Evolutionary conservation across 2,888 invertebrate genomes (phyloP).

Genomic region (Microchrysa polita): DNA sequence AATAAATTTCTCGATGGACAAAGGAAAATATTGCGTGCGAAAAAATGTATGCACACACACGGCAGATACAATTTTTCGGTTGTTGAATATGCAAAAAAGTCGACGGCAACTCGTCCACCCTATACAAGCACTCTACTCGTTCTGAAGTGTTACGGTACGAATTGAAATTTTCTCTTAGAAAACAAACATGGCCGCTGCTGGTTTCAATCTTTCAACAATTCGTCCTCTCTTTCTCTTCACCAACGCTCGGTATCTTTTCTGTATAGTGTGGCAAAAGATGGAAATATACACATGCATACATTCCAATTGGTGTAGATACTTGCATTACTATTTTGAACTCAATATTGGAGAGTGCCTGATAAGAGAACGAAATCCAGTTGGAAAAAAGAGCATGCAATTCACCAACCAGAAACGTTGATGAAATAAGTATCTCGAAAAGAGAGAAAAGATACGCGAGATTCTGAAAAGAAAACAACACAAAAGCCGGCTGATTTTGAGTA

Average conservation of each 20-base stretch:
- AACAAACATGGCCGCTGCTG: conserved; percentile 35
- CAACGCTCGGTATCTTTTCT: conserved; percentile 2
- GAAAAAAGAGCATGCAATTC: neutral
- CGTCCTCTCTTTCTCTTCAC: conserved; percentile 26
- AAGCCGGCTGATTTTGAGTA: too few species aligned
- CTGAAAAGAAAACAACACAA: too few species aligned
- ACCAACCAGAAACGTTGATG: neutral
- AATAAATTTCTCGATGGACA: too few species aligned
- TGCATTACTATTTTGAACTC: too few species aligned
- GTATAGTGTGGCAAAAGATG: neutral
- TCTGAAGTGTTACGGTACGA: conserved; percentile 22
- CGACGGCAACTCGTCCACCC: conserved; percentile 37
- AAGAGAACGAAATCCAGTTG: too few species aligned
- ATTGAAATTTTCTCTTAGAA: conserved; percentile 37
- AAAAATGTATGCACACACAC: conserved; percentile 21
- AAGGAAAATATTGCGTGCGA: neutral
- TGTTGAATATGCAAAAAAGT: too few species aligned
- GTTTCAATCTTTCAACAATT: conserved; percentile 12
- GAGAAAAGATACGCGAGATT: neutral
- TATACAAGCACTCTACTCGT: conserved; percentile 42
- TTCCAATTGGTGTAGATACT: neutral
- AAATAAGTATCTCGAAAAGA: neutral
- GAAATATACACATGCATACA: conserved; percentile 8
- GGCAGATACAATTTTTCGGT: too few species aligned
- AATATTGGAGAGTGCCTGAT: too few species aligned